Evolutionary conservation across 2,797 vertebrate genomes (phyloP).

Genomic region (Typhlichthys eigenmanni): DNA sequence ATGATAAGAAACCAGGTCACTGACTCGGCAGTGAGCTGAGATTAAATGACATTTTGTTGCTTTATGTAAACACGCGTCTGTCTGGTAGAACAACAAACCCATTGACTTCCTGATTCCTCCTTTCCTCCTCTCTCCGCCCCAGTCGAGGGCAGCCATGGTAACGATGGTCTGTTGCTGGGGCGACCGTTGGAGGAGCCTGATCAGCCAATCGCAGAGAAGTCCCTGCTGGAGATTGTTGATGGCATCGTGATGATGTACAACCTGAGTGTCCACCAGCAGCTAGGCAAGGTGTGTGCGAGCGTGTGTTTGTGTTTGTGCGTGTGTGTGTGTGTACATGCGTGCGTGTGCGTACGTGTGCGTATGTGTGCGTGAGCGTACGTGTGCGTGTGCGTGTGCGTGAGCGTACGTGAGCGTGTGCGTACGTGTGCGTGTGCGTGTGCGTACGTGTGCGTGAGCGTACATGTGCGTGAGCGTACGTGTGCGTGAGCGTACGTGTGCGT

Average conservation of each 20-base stretch:
- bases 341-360: background rate
- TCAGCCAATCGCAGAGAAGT: constrained; percentile 90
- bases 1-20: no score
- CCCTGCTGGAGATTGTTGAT: constrained; percentile 91
- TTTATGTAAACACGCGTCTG: no score
- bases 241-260: constrained; percentile 98
- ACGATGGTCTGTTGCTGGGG: constrained; percentile 91
- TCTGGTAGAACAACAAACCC: background rate
- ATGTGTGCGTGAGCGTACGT: background rate
- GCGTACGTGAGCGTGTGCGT: constrained; percentile 3
- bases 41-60: no score
- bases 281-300: constrained; percentile 86
- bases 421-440: background rate
- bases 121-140: constrained; percentile 20
- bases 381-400: background rate
- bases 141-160: constrained; percentile 94
- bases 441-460: background rate
- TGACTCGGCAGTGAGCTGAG: no score
- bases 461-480: background rate
- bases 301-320: background rate
- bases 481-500: no score
- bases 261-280: constrained; percentile 96
- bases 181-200: constrained; percentile 89
- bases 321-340: background rate
- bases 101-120: background rate